Base-by-base conservation (phyloP, 2,113 vertebrate species). In the Tupaia tana region DNA sequence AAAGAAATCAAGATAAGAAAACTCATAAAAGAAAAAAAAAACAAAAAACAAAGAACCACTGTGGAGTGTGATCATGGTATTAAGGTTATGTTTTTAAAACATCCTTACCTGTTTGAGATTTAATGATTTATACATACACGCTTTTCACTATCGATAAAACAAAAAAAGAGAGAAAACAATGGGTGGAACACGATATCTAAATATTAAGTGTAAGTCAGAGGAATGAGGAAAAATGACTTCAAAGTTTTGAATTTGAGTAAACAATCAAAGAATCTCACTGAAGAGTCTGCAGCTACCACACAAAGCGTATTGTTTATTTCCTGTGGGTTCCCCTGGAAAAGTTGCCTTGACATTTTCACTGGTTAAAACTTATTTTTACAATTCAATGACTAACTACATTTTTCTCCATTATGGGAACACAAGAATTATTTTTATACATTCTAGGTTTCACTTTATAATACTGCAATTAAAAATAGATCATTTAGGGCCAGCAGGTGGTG, bases 171-270 rank as follows among this genome's bases (percentile, higher is more conserved):
- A 85, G 52, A 74, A 74, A 80, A 58, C 4, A 86, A 85, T 29
- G 24, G 25, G 0, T 6, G 6, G 80, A 77, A 81, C 27, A 71
- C 54, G 31, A 74, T 13, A 52, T 22, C 16, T 90, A 34, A 90
- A 58, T 27, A 54, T n/a, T 14, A 78, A 73, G 31, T 66, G 27
- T 86, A 79, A 89, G 83, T 67, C 15, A 87, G 9, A 86, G 52
- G 6, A 75, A 77, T 59, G 20, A 80, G 24, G 9, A 61, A 96
- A 90, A 56, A 3, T 8, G 3, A 85, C 56, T 89, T 87, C 71
- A 64, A 79, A 58, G 22, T 69, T 74, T 14, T 78, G 52, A 95
- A 86, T 77, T 58, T 31, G 2, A 95, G n/a, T 70, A 95, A 88
- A 15, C 58, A 43, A 66, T 79, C 22, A 58, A 93, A 74, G 18